Evolutionary conservation across 2,888 invertebrate genomes (phyloP).

Genomic region (Tipula vernalis): DNA sequence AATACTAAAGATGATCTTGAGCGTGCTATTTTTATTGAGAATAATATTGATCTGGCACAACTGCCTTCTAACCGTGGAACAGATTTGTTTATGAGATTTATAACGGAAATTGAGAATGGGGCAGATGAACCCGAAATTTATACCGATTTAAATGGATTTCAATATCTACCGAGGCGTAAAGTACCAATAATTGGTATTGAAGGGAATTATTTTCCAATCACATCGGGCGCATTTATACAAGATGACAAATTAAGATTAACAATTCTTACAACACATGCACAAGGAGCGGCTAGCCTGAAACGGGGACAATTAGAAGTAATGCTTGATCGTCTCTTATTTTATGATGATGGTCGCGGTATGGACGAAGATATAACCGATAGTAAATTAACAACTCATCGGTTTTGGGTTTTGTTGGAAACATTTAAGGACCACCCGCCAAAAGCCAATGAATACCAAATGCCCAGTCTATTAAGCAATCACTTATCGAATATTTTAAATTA

Average conservation of each 20-base stretch:
- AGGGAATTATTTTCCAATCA: constrained; percentile 94
- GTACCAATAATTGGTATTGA: constrained; percentile 74
- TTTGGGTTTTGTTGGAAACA: constrained; percentile 73
- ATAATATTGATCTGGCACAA: constrained; percentile 68
- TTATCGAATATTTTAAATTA: constrained; percentile 67
- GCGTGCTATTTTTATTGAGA: constrained; percentile 68
- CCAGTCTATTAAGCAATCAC: constrained; percentile 58
- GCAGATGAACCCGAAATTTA: constrained; percentile 65
- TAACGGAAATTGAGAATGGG: constrained; percentile 74
- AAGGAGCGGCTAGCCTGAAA: constrained; percentile 80
- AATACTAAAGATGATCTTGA: constrained; percentile 56
- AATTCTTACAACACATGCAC: constrained; percentile 75
- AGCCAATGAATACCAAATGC: constrained; percentile 36
- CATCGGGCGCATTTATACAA: constrained; percentile 79
- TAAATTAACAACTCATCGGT: constrained; percentile 62
- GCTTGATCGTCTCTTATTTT: constrained; percentile 83
- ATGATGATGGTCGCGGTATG: constrained; percentile 92
- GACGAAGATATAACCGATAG: constrained; percentile 93
- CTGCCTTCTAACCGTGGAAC: constrained; percentile 82
- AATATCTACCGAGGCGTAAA: constrained; percentile 72
- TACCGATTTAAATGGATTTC: constrained; percentile 89
- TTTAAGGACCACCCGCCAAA: constrained; percentile 16
- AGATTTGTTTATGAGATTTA: constrained; percentile 83
- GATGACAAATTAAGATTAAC: constrained; percentile 61
- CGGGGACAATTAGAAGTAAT: constrained; percentile 88